Evolutionary conservation across 1,140 invertebrate species (phyloP).

Genomic region (Hyphantria cunea): DNA sequence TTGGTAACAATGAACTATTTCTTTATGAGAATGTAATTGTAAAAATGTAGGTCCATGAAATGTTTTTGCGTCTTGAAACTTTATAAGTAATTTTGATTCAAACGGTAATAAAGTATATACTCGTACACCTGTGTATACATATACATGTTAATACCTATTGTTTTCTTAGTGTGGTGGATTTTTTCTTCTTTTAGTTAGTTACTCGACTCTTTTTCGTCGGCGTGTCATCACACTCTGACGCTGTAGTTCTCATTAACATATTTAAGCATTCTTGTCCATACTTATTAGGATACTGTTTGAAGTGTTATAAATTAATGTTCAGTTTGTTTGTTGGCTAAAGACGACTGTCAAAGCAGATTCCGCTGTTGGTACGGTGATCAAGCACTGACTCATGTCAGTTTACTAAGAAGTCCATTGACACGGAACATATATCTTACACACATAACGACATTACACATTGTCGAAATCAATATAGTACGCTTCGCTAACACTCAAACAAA

Average conservation of each 20-base stretch:
- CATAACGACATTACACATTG: constrained; percentile 16
- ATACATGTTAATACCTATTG: too few species aligned
- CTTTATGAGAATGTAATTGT: constrained; percentile 3
- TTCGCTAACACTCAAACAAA: constrained; percentile 2
- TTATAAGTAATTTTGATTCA: not conserved
- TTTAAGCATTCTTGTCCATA: constrained; percentile 5
- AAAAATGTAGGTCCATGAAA: not conserved
- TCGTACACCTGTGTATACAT: too few species aligned
- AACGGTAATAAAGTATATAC: not conserved
- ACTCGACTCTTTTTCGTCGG: too few species aligned
- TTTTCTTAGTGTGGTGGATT: too few species aligned
- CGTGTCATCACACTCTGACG: too few species aligned
- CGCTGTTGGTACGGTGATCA: constrained; percentile 30
- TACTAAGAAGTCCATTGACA: constrained; percentile 45
- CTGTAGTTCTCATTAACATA: constrained; percentile 18
- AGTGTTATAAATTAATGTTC: constrained; percentile 24
- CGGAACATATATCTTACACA: constrained; percentile 34
- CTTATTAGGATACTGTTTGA: constrained; percentile 3
- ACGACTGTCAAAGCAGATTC: constrained; percentile 26
- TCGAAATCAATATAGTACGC: constrained; percentile 15
- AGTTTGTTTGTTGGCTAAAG: constrained; percentile 7
- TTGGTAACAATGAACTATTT: constrained; percentile 12
- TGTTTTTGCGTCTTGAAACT: too few species aligned
- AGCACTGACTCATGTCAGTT: constrained; percentile 42
- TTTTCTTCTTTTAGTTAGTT: too few species aligned